Evolutionary conservation across 1,140 invertebrate genomes (phyloP).

Genomic region (Bombus huntii): DNA sequence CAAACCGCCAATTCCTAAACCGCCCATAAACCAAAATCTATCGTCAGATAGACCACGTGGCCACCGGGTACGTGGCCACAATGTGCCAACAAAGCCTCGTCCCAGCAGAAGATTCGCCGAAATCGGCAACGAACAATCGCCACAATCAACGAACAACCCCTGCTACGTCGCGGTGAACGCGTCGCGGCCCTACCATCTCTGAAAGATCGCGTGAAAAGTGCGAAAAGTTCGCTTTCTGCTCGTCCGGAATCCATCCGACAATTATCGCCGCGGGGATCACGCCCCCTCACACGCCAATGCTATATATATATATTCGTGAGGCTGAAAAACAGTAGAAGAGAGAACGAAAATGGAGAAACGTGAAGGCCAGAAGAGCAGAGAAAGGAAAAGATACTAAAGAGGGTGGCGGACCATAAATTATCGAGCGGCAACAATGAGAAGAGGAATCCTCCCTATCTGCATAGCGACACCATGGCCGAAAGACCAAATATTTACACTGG

Average conservation of each 20-base stretch:
- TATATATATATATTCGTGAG: neutral
- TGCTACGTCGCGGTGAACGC: constrained; percentile 6
- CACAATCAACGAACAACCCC: constrained; percentile 57
- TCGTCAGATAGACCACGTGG: constrained; percentile 38
- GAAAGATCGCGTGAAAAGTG: constrained; percentile 49
- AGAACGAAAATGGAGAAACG: neutral
- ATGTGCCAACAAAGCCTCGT: constrained; percentile 53
- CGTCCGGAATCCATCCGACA: constrained; percentile 6
- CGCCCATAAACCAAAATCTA: constrained; percentile 39
- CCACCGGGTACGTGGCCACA: neutral
- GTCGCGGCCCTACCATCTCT: neutral
- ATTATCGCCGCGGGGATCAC: constrained; percentile 62
- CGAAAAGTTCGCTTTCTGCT: constrained; percentile 53
- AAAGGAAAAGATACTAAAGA: neutral
- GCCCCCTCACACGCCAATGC: constrained; percentile 7
- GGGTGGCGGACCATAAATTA: constrained; percentile 67
- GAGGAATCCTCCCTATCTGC: constrained; percentile 56
- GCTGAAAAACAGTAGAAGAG: constrained; percentile 4
- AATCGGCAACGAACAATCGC: constrained; percentile 62
- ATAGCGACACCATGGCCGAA: constrained; percentile 41
- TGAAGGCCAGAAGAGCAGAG: neutral
- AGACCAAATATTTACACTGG: constrained; percentile 71
- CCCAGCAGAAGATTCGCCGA: constrained; percentile 29
- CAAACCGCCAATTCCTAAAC: constrained; percentile 46
- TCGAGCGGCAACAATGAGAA: constrained; percentile 64